Percentiles rank a stretch among this genome's conserved stretches.
These are phyloP conservation scores for Aplocera efformata DNA, from an alignment of 2,888 invertebrate species.

Conservation along the genomic window DNA sequence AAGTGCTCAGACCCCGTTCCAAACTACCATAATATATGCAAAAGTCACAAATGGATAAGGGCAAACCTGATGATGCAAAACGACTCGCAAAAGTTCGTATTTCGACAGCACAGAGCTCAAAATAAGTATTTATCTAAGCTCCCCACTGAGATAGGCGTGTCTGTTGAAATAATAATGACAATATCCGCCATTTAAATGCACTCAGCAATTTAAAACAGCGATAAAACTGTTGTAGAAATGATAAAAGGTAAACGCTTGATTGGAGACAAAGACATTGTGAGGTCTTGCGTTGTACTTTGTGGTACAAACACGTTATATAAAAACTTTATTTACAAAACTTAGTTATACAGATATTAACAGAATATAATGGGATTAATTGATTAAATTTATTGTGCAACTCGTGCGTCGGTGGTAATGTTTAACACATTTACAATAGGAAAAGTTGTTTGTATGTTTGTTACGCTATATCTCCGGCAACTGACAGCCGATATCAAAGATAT, in stretches of 20 bases:
- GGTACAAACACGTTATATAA: too few relatives aligned
- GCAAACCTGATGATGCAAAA: slow-evolving; percentile 7
- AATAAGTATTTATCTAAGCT: slow-evolving; percentile 14
- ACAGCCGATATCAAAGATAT: too few relatives aligned
- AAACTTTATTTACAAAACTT: too few relatives aligned
- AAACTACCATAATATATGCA: neutral
- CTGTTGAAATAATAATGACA: slow-evolving; percentile 48
- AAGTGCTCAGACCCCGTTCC: too few relatives aligned
- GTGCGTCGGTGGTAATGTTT: too few relatives aligned
- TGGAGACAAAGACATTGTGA: slow-evolving; percentile 28
- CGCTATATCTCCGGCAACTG: too few relatives aligned
- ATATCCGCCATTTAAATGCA: slow-evolving; percentile 59
- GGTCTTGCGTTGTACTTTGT: too few relatives aligned
- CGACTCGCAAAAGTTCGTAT: slow-evolving; percentile 7
- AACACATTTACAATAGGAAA: too few relatives aligned
- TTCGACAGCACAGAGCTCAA: slow-evolving; percentile 16
- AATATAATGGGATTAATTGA: too few relatives aligned
- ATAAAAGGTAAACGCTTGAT: slow-evolving; percentile 46
- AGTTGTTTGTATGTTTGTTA: too few relatives aligned
- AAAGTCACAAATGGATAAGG: slow-evolving; percentile 17
- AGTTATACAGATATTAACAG: too few relatives aligned
- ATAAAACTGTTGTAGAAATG: slow-evolving; percentile 34
- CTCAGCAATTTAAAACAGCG: slow-evolving; percentile 43
- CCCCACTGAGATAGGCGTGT: slow-evolving; percentile 43
- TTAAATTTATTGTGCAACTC: too few relatives aligned